These are phyloP conservation scores for Venustaconcha ellipsiformis DNA, from an alignment of 1,140 invertebrate species.

Conservation along the genomic window DNA sequence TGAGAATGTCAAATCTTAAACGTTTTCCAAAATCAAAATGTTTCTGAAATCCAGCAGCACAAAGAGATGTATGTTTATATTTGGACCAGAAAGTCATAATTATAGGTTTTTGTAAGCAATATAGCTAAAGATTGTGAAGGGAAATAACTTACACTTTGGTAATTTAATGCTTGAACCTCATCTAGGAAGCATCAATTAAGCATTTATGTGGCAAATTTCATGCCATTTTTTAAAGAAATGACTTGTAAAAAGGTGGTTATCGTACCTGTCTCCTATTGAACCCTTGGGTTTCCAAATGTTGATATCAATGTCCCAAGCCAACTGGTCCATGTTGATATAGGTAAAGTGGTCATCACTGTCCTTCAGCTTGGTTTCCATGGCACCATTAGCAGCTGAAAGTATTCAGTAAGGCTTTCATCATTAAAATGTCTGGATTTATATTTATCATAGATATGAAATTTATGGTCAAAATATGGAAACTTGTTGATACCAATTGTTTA, in stretches of 20 bases:
- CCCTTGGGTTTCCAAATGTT: slow-evolving; percentile 62
- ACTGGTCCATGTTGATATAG: slow-evolving; percentile 61
- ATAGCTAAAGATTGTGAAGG: too few relatives aligned
- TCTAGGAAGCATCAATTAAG: too few relatives aligned
- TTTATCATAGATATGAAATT: background rate
- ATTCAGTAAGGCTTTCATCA: background rate
- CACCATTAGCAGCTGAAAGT: slow-evolving; percentile 55
- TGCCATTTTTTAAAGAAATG: background rate
- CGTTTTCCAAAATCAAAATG: too few relatives aligned
- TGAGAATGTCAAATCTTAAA: too few relatives aligned
- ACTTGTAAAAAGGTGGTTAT: background rate
- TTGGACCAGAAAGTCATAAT: too few relatives aligned
- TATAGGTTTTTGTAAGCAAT: too few relatives aligned
- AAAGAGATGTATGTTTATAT: too few relatives aligned
- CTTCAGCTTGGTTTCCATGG: slow-evolving; percentile 57
- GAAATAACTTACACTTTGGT: too few relatives aligned
- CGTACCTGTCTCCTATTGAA: slow-evolving; percentile 62
- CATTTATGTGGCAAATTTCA: too few relatives aligned
- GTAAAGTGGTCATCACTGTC: slow-evolving; percentile 60
- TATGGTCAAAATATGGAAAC: background rate
- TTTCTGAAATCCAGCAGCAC: too few relatives aligned
- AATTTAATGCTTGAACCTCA: too few relatives aligned
- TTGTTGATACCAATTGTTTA: too few relatives aligned
- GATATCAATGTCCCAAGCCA: slow-evolving; percentile 51
- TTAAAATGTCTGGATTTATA: background rate